Evolutionary conservation across 2,113 vertebrate species (phyloP).

Genomic region (Burhinus oedicnemus): DNA sequence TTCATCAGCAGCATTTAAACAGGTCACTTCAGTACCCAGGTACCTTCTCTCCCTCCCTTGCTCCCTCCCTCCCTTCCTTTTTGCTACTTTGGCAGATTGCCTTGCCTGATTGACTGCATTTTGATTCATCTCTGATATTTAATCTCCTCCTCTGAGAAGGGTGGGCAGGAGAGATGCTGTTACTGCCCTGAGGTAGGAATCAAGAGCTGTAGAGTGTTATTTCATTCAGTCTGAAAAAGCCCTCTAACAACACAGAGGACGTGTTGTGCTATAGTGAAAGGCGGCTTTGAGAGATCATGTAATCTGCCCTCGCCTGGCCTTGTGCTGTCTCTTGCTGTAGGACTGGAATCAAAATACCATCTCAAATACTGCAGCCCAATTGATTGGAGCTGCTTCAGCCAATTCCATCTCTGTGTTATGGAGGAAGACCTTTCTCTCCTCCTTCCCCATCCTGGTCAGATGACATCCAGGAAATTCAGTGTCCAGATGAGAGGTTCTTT

Average conservation of each 20-base stretch:
- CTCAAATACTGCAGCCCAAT: not conserved
- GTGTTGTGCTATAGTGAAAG: constrained; percentile 64
- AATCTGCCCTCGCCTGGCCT: constrained; percentile 52
- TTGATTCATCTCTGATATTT: constrained; percentile 21
- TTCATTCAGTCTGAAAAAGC: constrained; percentile 53
- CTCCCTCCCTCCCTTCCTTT: not conserved
- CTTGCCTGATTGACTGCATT: constrained; percentile 24
- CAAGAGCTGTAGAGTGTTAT: constrained; percentile 54
- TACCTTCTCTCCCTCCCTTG: not conserved
- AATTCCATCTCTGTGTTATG: not conserved
- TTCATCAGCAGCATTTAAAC: not conserved
- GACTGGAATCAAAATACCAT: constrained; percentile 56
- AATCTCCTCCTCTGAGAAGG: constrained; percentile 52
- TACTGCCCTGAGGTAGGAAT: constrained; percentile 35
- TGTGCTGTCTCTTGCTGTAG: constrained; percentile 29
- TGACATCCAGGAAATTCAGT: not conserved
- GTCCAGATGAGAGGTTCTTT: not conserved
- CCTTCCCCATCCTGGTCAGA: not conserved
- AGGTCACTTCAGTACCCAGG: not conserved
- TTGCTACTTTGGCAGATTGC: constrained; percentile 41
- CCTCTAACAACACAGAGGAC: constrained; percentile 46
- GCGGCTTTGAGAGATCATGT: constrained; percentile 51
- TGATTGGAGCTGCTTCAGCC: constrained; percentile 19
- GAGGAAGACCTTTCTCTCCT: not conserved
- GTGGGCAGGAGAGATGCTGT: constrained; percentile 38